phyloP scores from a whole-genome alignment of 2,888 invertebrate genomes.

The Actias luna region DNA sequence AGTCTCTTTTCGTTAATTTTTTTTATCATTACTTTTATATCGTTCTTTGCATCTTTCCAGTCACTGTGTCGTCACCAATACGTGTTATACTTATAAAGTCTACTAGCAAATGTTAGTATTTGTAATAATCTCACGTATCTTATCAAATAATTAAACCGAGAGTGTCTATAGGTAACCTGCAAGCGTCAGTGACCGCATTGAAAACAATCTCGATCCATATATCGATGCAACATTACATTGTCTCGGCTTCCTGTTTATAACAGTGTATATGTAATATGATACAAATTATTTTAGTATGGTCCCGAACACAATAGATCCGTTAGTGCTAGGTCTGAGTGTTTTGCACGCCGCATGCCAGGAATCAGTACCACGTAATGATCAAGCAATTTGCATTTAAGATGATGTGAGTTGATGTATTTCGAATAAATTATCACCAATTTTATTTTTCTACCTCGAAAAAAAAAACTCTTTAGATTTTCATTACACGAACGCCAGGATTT shows the following conservation, averaged over 20 bases:
- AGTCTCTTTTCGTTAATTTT: too few relatives aligned
- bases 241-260: not conserved
- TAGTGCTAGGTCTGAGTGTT: not conserved
- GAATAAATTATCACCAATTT: too few relatives aligned
- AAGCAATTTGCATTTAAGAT: not conserved
- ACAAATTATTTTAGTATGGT: not conserved
- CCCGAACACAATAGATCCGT: not conserved
- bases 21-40: too few relatives aligned
- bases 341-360: not conserved
- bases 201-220: not conserved
- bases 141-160: not conserved
- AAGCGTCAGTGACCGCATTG: not conserved
- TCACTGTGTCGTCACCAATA: too few relatives aligned
- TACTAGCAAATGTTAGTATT: not conserved
- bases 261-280: not conserved
- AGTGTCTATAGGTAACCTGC: not conserved
- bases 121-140: not conserved
- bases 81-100: too few relatives aligned
- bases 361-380: not conserved
- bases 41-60: too few relatives aligned
- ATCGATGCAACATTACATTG: not conserved
- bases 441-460: too few relatives aligned
- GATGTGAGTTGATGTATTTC: not conserved
- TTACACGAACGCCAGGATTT: too few relatives aligned
- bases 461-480: too few relatives aligned